Conservation (phyloP, 2,888 invertebrate genomes). For the Cheilosia scutellata region DNA sequence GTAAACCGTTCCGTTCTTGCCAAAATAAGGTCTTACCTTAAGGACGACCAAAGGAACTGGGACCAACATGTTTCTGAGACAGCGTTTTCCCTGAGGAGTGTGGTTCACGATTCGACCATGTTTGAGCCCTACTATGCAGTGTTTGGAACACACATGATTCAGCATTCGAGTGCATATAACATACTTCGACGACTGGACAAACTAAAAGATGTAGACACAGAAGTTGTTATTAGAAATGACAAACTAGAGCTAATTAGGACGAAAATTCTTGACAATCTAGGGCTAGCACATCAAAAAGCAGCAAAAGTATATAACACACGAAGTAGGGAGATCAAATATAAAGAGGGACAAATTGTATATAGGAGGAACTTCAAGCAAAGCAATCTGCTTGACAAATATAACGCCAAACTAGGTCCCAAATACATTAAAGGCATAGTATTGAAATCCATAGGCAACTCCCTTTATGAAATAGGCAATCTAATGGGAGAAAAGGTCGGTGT, state of each 20-base stretch:
- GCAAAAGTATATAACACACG: not conserved
- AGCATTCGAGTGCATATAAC: not conserved
- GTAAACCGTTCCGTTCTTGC: not conserved
- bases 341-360: not conserved
- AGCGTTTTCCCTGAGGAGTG: not conserved
- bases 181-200: not conserved
- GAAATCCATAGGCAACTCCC: not conserved
- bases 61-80: not conserved
- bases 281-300: not conserved
- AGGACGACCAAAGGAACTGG: too few species aligned
- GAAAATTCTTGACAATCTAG: not conserved
- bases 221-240: too few species aligned
- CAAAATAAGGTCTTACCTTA: not conserved
- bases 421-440: not conserved
- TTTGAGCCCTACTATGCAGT: not conserved
- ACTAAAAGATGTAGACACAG: too few species aligned
- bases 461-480: not conserved
- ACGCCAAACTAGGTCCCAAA: not conserved
- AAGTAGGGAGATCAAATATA: not conserved
- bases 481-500: not conserved
- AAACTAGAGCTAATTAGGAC: not conserved
- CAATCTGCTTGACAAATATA: too few species aligned
- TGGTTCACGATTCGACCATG: not conserved
- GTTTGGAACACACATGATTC: not conserved
- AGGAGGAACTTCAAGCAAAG: not conserved